phyloP scores from a whole-genome alignment of 92 coral and sea anemone genomes.

The Pocillopora grandis region DNA sequence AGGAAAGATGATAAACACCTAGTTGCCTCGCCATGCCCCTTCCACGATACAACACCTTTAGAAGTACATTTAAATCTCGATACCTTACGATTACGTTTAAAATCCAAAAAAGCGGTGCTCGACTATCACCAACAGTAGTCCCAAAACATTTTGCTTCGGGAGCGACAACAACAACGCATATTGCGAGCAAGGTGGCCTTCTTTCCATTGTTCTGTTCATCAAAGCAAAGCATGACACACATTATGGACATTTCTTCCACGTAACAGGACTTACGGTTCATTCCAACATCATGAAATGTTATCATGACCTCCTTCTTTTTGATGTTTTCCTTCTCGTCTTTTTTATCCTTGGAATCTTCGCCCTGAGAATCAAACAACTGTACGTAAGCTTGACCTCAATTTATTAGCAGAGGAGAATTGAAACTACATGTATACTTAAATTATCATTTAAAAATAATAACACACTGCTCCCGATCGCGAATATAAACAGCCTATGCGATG shows the following conservation, averaged over 20 bases:
- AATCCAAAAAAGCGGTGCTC: too few relatives aligned
- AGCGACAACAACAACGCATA: background rate
- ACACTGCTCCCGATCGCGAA: conserved; percentile 1
- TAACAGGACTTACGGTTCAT: conserved; percentile 78
- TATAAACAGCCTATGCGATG: background rate
- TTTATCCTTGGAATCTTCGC: conserved; percentile 77
- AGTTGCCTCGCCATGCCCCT: too few relatives aligned
- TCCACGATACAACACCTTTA: too few relatives aligned
- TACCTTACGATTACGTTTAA: background rate
- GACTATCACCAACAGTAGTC: too few relatives aligned
- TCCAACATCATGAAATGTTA: conserved; percentile 98
- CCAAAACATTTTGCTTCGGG: background rate
- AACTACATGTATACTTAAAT: background rate
- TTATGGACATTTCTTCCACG: background rate
- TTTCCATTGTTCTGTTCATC: conserved; percentile 1
- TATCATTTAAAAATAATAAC: background rate
- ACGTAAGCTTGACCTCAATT: background rate
- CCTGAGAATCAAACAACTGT: conserved; percentile 53
- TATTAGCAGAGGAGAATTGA: too few relatives aligned
- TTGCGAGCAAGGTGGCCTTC: conserved; percentile 2
- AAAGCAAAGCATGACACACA: background rate
- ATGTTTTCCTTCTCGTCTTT: conserved; percentile 87
- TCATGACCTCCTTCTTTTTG: conserved; percentile 89
- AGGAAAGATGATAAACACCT: too few relatives aligned
- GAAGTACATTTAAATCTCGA: background rate